Evolutionary conservation across 2,888 invertebrate species (phyloP), one percentile per base, ranked within the genome.

Genomic region (Eupithecia subumbrata): DNA sequence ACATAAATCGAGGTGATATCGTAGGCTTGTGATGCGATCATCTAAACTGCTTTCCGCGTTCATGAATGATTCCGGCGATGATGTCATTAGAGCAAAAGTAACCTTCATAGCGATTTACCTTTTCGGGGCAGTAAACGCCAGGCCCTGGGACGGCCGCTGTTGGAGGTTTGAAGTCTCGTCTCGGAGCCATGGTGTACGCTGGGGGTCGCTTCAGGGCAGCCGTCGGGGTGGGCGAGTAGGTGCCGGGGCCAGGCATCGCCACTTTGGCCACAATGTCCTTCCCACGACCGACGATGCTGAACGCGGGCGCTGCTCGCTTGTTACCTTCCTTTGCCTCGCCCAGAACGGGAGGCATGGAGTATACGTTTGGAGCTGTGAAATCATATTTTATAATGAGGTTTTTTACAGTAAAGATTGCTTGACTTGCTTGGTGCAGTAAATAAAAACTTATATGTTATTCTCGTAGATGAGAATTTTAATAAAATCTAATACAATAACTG

Each of bases 231-330:
- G n/a, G 96, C 95, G 96, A 96, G 81, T 96, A 96, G 0, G 97
- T 96, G 66, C 98, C 98, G 14, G 99, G 98, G 63, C 98, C 98
- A 12, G 98, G 98, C 82, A 97, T 95, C 0, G 91, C 89, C 3
- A 84, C 85, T 80, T 92, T 93, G 14, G 86, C 82, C 71, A 91
- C 94, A 11, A 83, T 77, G 22, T 95, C 95, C 88, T 97, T 97
- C 80, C 97, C 97, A 79, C 98, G 96, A 11, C 98, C 98, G 11
- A 97, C 96, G 83, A 99, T 97, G 73, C 98, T 98, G 90, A 97
- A 99, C 12, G 98, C 97, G 2, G 99, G 99, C 2, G 98, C 97
- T 68, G 97, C 97, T 88, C 96, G 90, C 90, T 96, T 87, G 89
- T 95, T 84, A 84, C 95, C 95, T 78, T 95, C 95, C 75, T 92